phyloP scores from a whole-genome alignment of 2,888 invertebrate species.

The Boloria selene region DNA sequence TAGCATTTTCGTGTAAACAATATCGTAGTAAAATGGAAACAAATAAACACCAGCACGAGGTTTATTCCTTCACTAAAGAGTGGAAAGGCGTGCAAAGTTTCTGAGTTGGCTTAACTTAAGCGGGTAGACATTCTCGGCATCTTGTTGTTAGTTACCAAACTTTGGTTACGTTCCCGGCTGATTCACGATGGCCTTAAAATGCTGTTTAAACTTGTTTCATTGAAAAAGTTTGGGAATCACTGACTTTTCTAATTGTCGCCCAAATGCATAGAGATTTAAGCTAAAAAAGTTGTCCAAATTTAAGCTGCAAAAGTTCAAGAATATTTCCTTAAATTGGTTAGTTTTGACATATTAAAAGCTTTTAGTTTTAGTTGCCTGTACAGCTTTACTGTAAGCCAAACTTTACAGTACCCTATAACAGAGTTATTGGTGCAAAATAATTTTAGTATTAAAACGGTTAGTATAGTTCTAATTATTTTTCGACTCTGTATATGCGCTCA shows the following conservation, averaged over 20 bases:
- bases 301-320: not conserved
- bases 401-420: too few relatives aligned
- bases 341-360: too few relatives aligned
- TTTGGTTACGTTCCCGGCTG: constrained; percentile 28
- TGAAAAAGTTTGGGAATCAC: constrained; percentile 18
- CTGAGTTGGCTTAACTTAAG: constrained; percentile 45
- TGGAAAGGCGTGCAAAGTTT: constrained; percentile 47
- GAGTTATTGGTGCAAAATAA: too few relatives aligned
- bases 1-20: not conserved
- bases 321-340: not conserved
- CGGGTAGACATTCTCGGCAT: constrained; percentile 40
- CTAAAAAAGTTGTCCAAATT: too few relatives aligned
- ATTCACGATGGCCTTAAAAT: constrained; percentile 25
- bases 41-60: constrained; percentile 20
- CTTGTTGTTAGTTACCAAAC: constrained; percentile 37
- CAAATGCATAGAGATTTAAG: constrained; percentile 10
- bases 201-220: constrained; percentile 32
- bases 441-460: too few relatives aligned
- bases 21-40: constrained; percentile 31
- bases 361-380: too few relatives aligned
- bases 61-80: constrained; percentile 43
- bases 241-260: constrained; percentile 21
- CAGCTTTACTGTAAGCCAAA: too few relatives aligned
- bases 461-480: too few relatives aligned
- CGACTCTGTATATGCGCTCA: too few relatives aligned